Percentiles rank a stretch among this genome's conserved stretches.
These are phyloP conservation scores for Achroia grisella DNA, from an alignment of 1,140 invertebrate genomes.

Conservation along the genomic window DNA sequence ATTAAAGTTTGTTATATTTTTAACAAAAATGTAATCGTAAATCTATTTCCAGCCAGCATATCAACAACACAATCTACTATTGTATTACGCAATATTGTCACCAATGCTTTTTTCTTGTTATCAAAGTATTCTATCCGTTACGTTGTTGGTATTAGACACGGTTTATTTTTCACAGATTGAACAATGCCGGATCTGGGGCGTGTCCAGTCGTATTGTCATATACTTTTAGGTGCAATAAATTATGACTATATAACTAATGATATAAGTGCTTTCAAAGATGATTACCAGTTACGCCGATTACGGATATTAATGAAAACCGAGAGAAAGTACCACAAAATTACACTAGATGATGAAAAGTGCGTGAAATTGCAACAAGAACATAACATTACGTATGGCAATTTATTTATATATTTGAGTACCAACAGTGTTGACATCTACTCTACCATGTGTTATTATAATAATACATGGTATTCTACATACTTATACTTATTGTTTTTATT, in stretches of 20 bases:
- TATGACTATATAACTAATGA: conserved; percentile 15
- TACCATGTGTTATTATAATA: no score
- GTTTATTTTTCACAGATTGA: conserved; percentile 28
- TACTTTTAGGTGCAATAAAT: conserved; percentile 20
- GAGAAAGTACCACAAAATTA: conserved; percentile 8
- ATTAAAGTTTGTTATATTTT: no score
- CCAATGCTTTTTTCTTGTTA: conserved; percentile 22
- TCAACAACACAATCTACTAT: no score
- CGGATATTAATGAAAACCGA: conserved; percentile 2
- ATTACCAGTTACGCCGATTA: conserved; percentile 3
- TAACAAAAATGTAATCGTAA: no score
- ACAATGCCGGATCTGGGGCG: conserved; percentile 39
- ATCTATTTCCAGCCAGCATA: no score
- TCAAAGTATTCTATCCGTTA: conserved; percentile 23
- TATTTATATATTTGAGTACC: neutral
- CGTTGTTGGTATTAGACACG: conserved; percentile 21
- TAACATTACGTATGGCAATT: conserved; percentile 13
- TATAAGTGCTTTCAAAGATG: conserved; percentile 22
- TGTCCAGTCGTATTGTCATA: conserved; percentile 23
- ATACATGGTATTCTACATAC: no score
- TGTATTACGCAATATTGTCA: conserved; percentile 3
- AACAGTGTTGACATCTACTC: no score
- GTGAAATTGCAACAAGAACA: no score
- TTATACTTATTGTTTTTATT: no score
- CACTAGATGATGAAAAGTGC: no score